Conservation (phyloP, 2,113 vertebrate genomes). For the Megaleporinus macrocephalus region DNA sequence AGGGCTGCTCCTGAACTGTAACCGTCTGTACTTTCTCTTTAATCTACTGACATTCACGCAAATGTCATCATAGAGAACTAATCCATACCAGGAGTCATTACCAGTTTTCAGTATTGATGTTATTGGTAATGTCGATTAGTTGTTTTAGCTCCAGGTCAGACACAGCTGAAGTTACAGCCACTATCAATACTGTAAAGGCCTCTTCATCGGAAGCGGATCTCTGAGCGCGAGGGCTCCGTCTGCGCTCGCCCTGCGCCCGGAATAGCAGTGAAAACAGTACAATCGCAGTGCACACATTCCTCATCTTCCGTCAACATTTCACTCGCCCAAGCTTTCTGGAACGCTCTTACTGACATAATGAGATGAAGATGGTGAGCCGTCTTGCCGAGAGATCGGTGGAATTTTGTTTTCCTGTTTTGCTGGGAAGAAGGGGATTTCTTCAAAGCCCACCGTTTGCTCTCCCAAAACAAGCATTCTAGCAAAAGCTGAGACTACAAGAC, state of each 20-base stretch:
- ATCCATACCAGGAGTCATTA: no score
- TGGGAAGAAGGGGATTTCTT: neutral
- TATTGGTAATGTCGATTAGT: no score
- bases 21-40: no score
- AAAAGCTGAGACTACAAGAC: neutral
- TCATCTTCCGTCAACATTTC: conserved; percentile 3
- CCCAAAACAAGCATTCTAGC: conserved; percentile 15
- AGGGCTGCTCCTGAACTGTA: no score
- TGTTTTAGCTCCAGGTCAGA: neutral
- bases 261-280: conserved; percentile 3
- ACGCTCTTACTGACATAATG: conserved; percentile 29
- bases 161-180: neutral
- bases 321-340: neutral
- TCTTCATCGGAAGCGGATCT: neutral
- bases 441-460: conserved; percentile 5
- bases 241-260: neutral
- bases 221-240: neutral
- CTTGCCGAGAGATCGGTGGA: neutral
- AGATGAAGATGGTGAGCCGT: conserved; percentile 32
- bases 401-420: conserved; percentile 28
- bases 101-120: no score
- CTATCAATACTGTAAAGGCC: neutral
- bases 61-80: no score
- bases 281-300: neutral
- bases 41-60: no score